phyloP scores from a whole-genome alignment of 1,140 invertebrate species.

The Bombus sylvicola region DNA sequence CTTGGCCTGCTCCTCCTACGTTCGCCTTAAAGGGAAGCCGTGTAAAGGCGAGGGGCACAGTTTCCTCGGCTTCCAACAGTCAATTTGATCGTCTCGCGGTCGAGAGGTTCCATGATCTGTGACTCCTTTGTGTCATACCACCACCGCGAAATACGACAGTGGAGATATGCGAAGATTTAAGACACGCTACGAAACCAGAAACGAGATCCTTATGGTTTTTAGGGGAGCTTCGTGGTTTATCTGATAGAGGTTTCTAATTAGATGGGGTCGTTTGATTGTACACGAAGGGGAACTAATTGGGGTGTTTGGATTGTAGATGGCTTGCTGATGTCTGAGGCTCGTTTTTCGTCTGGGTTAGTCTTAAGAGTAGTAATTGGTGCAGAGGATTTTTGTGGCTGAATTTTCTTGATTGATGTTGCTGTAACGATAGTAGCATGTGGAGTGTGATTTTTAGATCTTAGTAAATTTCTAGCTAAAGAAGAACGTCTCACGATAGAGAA shows the following conservation, averaged over 20 bases:
- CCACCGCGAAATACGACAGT: background rate
- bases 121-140: background rate
- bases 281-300: background rate
- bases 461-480: no score
- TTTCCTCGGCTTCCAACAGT: background rate
- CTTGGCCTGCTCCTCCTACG: background rate
- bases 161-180: background rate
- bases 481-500: no score
- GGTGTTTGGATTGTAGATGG: background rate
- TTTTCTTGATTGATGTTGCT: background rate
- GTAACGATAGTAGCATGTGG: background rate
- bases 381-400: background rate
- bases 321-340: background rate
- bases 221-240: background rate
- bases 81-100: slow-evolving; percentile 28
- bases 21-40: slow-evolving; percentile 24
- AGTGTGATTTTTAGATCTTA: background rate
- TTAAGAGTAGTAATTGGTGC: background rate
- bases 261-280: background rate
- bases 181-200: background rate
- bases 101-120: background rate
- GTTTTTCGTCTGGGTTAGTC: background rate
- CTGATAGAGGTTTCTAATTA: background rate
- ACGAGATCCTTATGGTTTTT: background rate
- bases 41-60: background rate